Evolutionary conservation across 2,888 invertebrate genomes (phyloP).

Genomic region (Lobophora halterata): DNA sequence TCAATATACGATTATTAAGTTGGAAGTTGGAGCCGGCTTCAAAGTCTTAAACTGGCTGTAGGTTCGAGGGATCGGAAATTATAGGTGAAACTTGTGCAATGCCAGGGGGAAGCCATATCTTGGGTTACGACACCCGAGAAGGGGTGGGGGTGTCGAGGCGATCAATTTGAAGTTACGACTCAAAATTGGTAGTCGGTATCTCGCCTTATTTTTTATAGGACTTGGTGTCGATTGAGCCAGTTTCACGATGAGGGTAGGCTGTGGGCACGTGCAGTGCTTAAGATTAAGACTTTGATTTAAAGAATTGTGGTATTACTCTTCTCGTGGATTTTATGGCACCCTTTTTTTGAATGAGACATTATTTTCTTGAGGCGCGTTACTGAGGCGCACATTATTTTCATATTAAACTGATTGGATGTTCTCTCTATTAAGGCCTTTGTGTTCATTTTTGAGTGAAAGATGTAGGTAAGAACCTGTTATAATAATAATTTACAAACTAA

Average conservation of each 20-base stretch:
- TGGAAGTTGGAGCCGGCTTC: constrained; percentile 20
- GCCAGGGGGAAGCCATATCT: constrained; percentile 40
- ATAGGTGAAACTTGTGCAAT: constrained; percentile 56
- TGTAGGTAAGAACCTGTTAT: too few relatives aligned
- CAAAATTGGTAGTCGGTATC: constrained; percentile 36
- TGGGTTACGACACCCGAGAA: constrained; percentile 35
- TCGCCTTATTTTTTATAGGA: constrained; percentile 34
- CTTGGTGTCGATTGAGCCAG: constrained; percentile 18
- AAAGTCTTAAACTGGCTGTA: constrained; percentile 33
- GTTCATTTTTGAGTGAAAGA: too few relatives aligned
- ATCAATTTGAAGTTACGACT: constrained; percentile 58
- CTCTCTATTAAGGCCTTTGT: too few relatives aligned
- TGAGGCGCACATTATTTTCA: too few relatives aligned
- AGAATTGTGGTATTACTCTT: too few relatives aligned
- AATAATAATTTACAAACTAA: too few relatives aligned
- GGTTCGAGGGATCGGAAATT: constrained; percentile 47
- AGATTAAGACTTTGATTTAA: too few relatives aligned
- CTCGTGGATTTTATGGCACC: too few relatives aligned
- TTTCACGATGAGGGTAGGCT: neutral
- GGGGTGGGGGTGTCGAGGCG: constrained; percentile 39
- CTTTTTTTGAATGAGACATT: too few relatives aligned
- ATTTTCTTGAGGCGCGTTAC: too few relatives aligned
- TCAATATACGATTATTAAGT: constrained; percentile 29
- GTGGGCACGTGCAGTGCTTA: neutral
- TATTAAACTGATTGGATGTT: too few relatives aligned